A percentile compares a stretch with the other conserved stretches of the same genome.
Evolutionary conservation across 2,113 vertebrate species (phyloP).

Genomic region (Maccullochella peelii): DNA sequence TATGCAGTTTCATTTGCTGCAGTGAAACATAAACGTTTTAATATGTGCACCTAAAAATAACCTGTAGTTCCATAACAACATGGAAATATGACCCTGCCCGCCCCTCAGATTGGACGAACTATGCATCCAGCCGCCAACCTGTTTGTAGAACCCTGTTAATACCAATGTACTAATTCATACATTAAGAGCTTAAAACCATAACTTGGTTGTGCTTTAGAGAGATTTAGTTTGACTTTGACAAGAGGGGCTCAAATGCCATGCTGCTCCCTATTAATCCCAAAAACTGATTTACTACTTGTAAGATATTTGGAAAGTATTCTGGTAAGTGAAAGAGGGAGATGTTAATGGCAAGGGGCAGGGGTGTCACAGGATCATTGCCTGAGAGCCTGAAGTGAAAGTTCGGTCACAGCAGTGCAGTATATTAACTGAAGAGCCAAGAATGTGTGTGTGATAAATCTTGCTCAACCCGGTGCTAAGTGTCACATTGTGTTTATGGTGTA

Average conservation of each 20-base stretch:
- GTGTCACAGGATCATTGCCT: slow-evolving; percentile 55
- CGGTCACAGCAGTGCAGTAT: slow-evolving; percentile 61
- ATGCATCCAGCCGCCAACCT: slow-evolving; percentile 31
- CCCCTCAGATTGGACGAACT: slow-evolving; percentile 31
- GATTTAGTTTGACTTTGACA: slow-evolving; percentile 65
- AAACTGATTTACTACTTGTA: slow-evolving; percentile 73
- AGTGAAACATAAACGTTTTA: slow-evolving; percentile 67
- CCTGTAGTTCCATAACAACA: slow-evolving; percentile 62
- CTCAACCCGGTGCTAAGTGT: slow-evolving; percentile 69
- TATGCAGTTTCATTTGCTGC: slow-evolving; percentile 47
- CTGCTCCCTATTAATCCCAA: slow-evolving; percentile 70
- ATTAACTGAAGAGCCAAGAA: slow-evolving; percentile 68
- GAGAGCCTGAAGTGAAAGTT: slow-evolving; percentile 66
- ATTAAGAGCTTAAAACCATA: slow-evolving; percentile 52
- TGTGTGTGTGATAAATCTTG: slow-evolving; percentile 72
- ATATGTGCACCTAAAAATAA: slow-evolving; percentile 73
- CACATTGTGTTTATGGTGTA: slow-evolving; percentile 79
- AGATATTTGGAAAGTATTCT: slow-evolving; percentile 71
- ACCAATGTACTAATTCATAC: slow-evolving; percentile 46
- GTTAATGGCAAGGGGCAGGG: slow-evolving; percentile 56
- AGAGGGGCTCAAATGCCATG: slow-evolving; percentile 55
- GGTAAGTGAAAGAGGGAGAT: slow-evolving; percentile 57
- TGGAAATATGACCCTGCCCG: slow-evolving; percentile 55
- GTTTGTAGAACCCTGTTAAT: slow-evolving; percentile 47
- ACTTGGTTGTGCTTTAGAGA: slow-evolving; percentile 43